Base-by-base conservation (phyloP, 1,140 invertebrate species). In the Pseudomyrmex gracilis region DNA sequence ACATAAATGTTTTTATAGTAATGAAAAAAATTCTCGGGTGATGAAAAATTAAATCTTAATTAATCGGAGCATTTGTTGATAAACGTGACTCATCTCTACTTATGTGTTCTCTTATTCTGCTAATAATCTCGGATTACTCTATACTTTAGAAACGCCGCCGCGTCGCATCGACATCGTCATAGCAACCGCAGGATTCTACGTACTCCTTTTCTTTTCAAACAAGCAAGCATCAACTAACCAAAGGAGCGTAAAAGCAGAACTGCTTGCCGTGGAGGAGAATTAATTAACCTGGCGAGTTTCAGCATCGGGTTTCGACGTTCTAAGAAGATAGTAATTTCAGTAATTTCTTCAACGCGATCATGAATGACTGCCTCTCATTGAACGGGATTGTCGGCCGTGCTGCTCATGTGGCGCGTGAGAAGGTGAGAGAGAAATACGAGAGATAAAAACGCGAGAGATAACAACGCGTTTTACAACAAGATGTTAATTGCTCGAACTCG, bases 291-390 rank as follows among this genome's bases (percentile, higher is more conserved):
- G 34, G 5, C 34, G 34, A 34, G 34, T 34, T 34, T 34, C 4
- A 34, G 34, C 7, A 43, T 17, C 12, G 47, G 15, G 58, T 57
- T 51, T 22, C 2, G 5, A 2, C 10, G 15, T 67, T 43, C 4
- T 10, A n/a, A n/a, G 34, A 43, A 20, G 66, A 68, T 45, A 24
- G 3, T 8, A 53, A 47, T 43, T n/a, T 17, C 10, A 12, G 17
- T n/a, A 17, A 51, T 34, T 34, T 34, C 34, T 34, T 34, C 34
- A 34, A 34, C 34, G 34, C 34, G 5, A 34, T 0, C 1, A 88
- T 83, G 82, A 90, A 71, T 24, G 80, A 80, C 13, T 73, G 68
- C 47, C 58, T 91, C 1, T 87, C 91, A 7, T 34, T 90, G 34
- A 63, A 88, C 20, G 73, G 71, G 13, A 66, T 12, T 15, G 12